Evolutionary conservation across 2,888 invertebrate genomes (phyloP).

Genomic region (Leptopilina myrica): DNA sequence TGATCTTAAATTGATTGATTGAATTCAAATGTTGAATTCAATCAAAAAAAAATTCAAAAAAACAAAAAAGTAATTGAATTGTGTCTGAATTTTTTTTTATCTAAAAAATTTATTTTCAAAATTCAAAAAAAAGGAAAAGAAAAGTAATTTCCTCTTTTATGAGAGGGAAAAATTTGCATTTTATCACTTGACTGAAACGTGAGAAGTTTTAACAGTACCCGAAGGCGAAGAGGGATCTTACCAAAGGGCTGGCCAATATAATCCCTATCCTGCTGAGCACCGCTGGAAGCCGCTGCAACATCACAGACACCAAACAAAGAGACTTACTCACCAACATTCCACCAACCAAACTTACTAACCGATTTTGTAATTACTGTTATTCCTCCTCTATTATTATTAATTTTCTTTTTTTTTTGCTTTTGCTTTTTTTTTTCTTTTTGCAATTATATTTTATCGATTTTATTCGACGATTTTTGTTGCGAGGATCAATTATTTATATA

Average conservation of each 20-base stretch:
- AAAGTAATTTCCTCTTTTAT: neutral
- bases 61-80: no score
- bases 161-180: neutral
- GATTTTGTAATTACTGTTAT: conserved; percentile 56
- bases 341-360: conserved; percentile 73
- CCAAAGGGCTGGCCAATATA: conserved; percentile 96
- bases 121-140: neutral
- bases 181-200: conserved; percentile 51
- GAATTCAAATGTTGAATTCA: no score
- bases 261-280: conserved; percentile 97
- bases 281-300: conserved; percentile 94
- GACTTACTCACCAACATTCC: conserved; percentile 76
- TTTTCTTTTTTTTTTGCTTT: neutral
- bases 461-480: conserved; percentile 29
- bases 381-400: conserved; percentile 13
- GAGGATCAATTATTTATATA: conserved; percentile 11
- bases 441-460: neutral
- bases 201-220: conserved; percentile 63
- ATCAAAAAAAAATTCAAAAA: no score
- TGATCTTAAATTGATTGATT: no score
- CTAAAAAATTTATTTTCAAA: neutral
- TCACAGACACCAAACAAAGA: conserved; percentile 77
- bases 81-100: no score
- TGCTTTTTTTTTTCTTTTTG: neutral
- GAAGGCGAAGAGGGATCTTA: conserved; percentile 80